Base-by-base conservation (phyloP, 2,888 invertebrate genomes). In the Drosophila limbata region DNA sequence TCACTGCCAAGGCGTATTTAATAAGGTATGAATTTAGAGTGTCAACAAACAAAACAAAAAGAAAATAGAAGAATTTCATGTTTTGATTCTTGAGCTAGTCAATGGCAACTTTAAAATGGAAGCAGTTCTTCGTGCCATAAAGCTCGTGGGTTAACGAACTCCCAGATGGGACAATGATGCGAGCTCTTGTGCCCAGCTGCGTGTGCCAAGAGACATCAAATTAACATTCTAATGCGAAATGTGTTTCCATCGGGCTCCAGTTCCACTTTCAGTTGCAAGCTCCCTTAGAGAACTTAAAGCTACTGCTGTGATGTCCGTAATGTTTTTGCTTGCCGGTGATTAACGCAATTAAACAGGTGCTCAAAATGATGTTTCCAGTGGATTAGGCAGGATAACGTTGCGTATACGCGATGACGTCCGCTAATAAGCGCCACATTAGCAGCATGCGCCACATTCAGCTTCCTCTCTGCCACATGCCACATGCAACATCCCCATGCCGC, bases 311-410 rank as follows among this genome's bases (percentile, higher is more conserved):
- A 47, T 63, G 81, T 64, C 75, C 69, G 81, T 84, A 84, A 84
- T 79, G 84, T 77, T 87, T 84, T 87, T 84, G 88, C 82, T 84
- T 52, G 70, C 79, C 72, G 84, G 86, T 88, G 90, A 91, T 91
- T 91, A 91, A 89, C 84, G 91, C 89, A 91, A 91, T 91, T 91
- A 91, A 90, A 85, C 91, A 91, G 91, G 91, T 91, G 91, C 89
- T 91, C 88, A 79, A 82, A 91, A 91, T 90, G 91, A 83, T 85
- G 88, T 90, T 91, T 84, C 81, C 82, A 83, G 57, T 87, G 86
- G 90, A 90, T 91, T 91, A 91, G 79, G 55, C 28, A 11, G 42
- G 42, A 21, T 45, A 47, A 47, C 57, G 47, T 25, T 35, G 57
- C 57, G 57, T 57, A 57, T 57, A 57, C 57, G 57, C 57, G 47